Evolutionary conservation across 30 jellyfish, hydroid and myxozoan species (phyloP), one percentile per base, ranked within the genome.

Genomic region (Pelagia noctiluca): DNA sequence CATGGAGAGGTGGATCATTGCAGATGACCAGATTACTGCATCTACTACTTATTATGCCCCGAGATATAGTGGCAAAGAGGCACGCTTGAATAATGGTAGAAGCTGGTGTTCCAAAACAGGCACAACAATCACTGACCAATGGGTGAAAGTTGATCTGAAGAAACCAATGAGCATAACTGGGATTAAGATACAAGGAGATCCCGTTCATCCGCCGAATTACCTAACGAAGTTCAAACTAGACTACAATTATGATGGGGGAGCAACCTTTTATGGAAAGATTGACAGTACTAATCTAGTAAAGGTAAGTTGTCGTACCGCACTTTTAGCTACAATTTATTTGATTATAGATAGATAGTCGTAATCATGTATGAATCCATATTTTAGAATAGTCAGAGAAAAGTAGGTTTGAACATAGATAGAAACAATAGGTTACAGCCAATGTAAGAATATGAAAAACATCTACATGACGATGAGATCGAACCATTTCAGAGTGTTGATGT

Each of bases 131-230:
- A 22, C 62, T 31, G 21, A 68, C n/a, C 84, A 85, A 66, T 73
- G 84, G 85, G 84, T 85, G 31, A 85, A 35, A 30, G 88, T 85
- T 4, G 95, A 85, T 35, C 42, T 85, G 37, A 64, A 47, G 24
- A 64, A 75, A 22, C 83, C 89, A 19, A 32, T 63, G 64, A 73
- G 84, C 36, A 73, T 85, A 4, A 47, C 88, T 29, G 95, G 95
- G 32, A 63, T 85, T 73, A 47, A 84, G 30, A 85, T 75, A 4
- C 95, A 85, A 47, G 95, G 95, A 16, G 91, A 81, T 33, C 78
- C 91, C 10, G 13, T 30, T 24, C 24, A 30, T n/a, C n/a, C 79
- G 19, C 68, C 77, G 49, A 81, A 81, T 28, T 81, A 34, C 65
- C 33, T 81, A 1, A 81, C 50, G 29, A 66, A 81, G 65, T 81